Conservation (phyloP, 2,797 vertebrate species). For the Eupleurogrammus muticus region DNA sequence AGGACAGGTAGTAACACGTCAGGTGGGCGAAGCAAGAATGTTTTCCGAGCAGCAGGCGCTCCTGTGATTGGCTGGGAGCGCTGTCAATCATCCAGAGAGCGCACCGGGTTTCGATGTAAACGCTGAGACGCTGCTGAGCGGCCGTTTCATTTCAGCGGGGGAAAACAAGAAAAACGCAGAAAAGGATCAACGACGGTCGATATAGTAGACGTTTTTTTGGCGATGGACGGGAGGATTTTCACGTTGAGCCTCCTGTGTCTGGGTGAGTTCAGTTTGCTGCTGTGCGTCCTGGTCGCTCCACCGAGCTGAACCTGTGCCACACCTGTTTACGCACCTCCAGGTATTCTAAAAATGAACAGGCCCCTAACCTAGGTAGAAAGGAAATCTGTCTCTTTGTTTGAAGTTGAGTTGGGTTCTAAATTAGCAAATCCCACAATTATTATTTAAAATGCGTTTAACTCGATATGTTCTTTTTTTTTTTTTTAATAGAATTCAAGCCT, state of each 20-base stretch:
- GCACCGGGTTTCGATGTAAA: constrained; percentile 46
- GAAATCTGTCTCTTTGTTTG: not conserved
- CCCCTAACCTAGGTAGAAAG: not conserved
- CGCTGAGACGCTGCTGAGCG: not conserved
- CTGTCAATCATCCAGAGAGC: constrained; percentile 33
- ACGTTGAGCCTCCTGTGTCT: constrained; percentile 31
- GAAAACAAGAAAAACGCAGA: not conserved
- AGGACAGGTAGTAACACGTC: constrained; percentile 50
- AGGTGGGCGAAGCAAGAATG: constrained; percentile 33
- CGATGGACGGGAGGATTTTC: constrained; percentile 40
- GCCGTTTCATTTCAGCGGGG: not conserved
- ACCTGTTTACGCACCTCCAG: constrained; percentile 53
- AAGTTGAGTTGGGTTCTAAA: not conserved
- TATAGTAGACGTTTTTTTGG: not conserved
- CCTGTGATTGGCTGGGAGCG: constrained; percentile 55
- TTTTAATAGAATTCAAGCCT: not conserved
- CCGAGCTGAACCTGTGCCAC: constrained; percentile 41
- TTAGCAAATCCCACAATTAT: not conserved
- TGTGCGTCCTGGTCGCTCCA: not conserved
- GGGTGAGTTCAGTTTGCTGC: constrained; percentile 56
- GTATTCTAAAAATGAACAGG: not conserved
- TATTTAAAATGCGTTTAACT: not conserved
- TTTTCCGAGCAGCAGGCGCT: not conserved
- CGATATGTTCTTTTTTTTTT: not conserved
- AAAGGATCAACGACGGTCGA: not conserved